Evolutionary conservation across 1,140 invertebrate genomes (phyloP).

Genomic region (Trichonephila clavipes): DNA sequence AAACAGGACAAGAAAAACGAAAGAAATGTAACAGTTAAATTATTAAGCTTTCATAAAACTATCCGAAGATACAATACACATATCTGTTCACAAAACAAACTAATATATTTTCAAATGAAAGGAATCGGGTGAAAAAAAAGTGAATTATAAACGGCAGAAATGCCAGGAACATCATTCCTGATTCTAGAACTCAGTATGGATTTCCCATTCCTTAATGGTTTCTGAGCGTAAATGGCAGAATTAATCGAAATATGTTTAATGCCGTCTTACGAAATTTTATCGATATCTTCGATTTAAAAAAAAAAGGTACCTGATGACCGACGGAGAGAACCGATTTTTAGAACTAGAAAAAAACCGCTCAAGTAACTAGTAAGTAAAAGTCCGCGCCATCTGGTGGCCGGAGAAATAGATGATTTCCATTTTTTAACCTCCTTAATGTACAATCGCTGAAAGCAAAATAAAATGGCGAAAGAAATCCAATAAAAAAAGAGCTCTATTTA

Average conservation of each 20-base stretch:
- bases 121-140: neutral
- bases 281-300: neutral
- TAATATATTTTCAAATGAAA: neutral
- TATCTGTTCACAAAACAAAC: neutral
- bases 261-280: neutral
- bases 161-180: neutral
- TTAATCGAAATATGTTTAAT: slow-evolving; percentile 26
- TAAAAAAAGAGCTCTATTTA: slow-evolving; percentile 25
- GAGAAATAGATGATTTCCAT: slow-evolving; percentile 37
- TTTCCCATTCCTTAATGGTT: slow-evolving; percentile 31
- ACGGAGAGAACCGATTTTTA: neutral
- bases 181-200: neutral
- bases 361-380: slow-evolving; percentile 17
- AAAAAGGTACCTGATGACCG: neutral
- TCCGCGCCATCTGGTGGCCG: slow-evolving; percentile 22
- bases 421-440: neutral
- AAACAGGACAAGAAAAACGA: no score
- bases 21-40: neutral
- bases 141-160: neutral
- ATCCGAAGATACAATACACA: neutral
- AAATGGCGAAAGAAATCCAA: neutral
- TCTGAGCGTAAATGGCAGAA: neutral
- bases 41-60: neutral
- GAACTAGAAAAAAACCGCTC: neutral
- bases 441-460: neutral